Base-by-base conservation (phyloP, 2,113 vertebrate genomes). In the Herpetotheres cachinnans region DNA sequence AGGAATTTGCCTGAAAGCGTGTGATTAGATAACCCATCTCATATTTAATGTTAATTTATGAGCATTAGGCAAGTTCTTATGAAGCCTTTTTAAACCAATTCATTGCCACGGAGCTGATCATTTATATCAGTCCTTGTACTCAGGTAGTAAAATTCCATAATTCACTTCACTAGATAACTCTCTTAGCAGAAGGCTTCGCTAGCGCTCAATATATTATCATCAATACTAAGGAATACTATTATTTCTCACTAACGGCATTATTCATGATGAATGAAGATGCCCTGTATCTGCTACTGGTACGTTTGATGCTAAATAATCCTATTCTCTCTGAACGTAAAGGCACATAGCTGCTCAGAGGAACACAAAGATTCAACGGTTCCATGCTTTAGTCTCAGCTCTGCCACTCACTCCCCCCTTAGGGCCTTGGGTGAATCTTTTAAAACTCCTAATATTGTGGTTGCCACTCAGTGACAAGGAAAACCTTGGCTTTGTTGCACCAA, bases 31-130 rank as follows among this genome's bases (percentile, higher is more conserved):
- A 97, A 89, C 74, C 69, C 80, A 92, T 92, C 86, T 97, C 91
- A 65, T 80, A 91, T 87, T 96, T 96, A 97, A 97, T 95, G 92
- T 97, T 97, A 98, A 98, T 97, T 97, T 97, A 98, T 95, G 91
- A 94, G 76, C 62, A 91, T 97, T 97, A 95, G 93, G 82, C 80
- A 98, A 97, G 95, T 97, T 96, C 97, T 98, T 76, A 83, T 42
- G 83, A 93, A 97, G 69, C 73, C 86, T 94, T 96, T 97, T 96
- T 66, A 97, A 94, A 96, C 92, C 93, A 97, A 90, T 83, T 97
- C 87, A 95, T 96, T 96, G 96, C 69, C 86, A 93, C 16, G 5
- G 82, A 95, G 62, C 80, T 69, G 94, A 97, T 96, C 85, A 77
- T 96, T 96, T 94, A 73, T 94, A 96, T 96, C 82, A 89, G 71